Percentiles rank a stretch among this genome's conserved stretches.
These are phyloP conservation scores for Anorthoa munda DNA, from an alignment of 2,888 invertebrate species.

Conservation along the genomic window DNA sequence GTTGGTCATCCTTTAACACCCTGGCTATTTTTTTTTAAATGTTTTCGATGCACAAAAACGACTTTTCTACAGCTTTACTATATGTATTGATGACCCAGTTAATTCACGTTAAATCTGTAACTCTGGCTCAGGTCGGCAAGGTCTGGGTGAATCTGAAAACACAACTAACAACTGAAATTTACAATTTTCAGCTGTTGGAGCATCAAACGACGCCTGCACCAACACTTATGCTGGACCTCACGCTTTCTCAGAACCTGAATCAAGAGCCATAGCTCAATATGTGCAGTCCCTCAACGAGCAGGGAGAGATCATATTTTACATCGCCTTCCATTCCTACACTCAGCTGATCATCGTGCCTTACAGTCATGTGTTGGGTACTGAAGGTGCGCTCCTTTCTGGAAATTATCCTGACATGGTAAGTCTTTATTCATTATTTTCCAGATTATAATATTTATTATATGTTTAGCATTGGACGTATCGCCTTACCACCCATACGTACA, in stretches of 20 bases:
- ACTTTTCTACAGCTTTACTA: too few species aligned
- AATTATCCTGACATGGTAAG: conserved; percentile 86
- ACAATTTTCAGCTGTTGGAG: conserved; percentile 78
- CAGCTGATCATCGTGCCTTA: conserved; percentile 90
- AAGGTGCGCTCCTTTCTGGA: conserved; percentile 67
- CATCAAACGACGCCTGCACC: conserved; percentile 85
- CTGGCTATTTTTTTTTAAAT: too few species aligned
- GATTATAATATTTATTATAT: neutral
- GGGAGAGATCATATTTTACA: conserved; percentile 84
- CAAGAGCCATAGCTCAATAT: conserved; percentile 82
- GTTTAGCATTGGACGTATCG: neutral
- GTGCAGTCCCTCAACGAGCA: conserved; percentile 69
- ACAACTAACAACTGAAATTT: neutral
- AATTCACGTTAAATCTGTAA: too few species aligned
- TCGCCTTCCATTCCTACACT: conserved; percentile 91
- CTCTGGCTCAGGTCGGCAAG: too few species aligned
- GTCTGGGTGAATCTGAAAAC: too few species aligned
- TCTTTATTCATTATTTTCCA: neutral
- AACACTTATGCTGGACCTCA: conserved; percentile 89
- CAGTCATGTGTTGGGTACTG: conserved; percentile 78
- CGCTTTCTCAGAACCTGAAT: conserved; percentile 91
- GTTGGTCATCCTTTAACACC: too few species aligned
- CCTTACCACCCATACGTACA: too few species aligned
- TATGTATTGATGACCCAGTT: too few species aligned
- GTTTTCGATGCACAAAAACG: too few species aligned